A percentile compares a stretch with the other conserved stretches of the same genome.
Evolutionary conservation across 2,113 vertebrate genomes (phyloP).

Genomic region (Thunnus thynnus): DNA sequence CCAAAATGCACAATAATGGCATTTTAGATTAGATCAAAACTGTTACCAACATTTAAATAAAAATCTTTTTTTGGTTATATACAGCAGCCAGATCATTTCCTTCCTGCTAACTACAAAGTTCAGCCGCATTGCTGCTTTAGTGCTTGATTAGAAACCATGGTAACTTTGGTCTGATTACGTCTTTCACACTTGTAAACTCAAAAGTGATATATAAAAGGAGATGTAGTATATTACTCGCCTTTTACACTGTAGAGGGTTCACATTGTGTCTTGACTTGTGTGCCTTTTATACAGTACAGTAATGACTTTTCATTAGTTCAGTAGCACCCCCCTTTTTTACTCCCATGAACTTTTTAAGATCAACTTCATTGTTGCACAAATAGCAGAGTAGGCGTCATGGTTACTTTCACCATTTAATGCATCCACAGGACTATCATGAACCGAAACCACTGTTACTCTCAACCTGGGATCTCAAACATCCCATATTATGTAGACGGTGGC

Average conservation of each 20-base stretch:
- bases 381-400: conserved; percentile 52
- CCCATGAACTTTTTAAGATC: conserved; percentile 46
- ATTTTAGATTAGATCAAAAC: background rate
- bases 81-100: background rate
- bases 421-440: conserved; percentile 6
- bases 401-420: conserved; percentile 40
- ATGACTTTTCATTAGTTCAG: conserved; percentile 20
- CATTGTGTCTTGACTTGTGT: conserved; percentile 23
- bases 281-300: conserved; percentile 34
- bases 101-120: conserved; percentile 19
- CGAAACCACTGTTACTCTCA: conserved; percentile 12
- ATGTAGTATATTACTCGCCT: background rate
- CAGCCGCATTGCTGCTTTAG: conserved; percentile 13
- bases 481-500: conserved; percentile 49
- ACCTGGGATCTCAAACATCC: conserved; percentile 18
- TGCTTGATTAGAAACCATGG: conserved; percentile 38
- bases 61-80: background rate
- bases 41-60: background rate
- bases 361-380: conserved; percentile 55
- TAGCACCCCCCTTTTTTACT: conserved; percentile 9
- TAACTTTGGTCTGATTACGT: conserved; percentile 41
- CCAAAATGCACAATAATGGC: background rate
- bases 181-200: conserved; percentile 50
- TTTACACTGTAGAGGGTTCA: background rate
- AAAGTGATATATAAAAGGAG: conserved; percentile 27